Conservation (phyloP, 2,113 vertebrate species). For the Mandrillus leucophaeus region DNA sequence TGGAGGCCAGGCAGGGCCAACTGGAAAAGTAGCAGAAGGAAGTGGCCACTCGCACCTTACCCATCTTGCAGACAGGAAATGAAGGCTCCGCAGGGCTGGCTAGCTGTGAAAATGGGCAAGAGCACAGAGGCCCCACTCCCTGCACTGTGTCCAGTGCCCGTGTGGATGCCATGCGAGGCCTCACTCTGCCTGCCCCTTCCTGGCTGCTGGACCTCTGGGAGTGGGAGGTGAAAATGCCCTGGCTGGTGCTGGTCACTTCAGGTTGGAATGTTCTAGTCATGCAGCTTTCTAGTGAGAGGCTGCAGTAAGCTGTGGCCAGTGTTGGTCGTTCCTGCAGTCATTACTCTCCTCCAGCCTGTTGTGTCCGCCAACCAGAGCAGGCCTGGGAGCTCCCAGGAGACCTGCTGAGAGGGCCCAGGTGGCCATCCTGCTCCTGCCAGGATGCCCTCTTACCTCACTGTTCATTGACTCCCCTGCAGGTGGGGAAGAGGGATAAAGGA, state of each 20-base stretch:
- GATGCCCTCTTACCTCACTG: too few species aligned
- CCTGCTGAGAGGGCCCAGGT: neutral
- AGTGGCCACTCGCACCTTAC: neutral
- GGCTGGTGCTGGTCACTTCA: neutral
- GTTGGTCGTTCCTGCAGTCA: neutral
- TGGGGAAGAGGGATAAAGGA: too few species aligned
- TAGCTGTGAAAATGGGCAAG: neutral
- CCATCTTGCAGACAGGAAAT: neutral
- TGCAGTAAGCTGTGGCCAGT: rapidly evolving
- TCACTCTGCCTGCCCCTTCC: neutral
- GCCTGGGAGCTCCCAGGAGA: neutral
- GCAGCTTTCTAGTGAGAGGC: neutral
- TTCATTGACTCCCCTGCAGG: neutral
- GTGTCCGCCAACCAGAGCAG: neutral
- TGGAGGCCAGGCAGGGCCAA: neutral
- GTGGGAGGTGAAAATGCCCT: too few species aligned
- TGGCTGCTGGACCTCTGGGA: neutral
- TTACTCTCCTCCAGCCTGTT: neutral
- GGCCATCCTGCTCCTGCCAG: neutral
- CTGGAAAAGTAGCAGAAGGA: neutral
- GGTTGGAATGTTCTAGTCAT: too few species aligned
- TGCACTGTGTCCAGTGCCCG: neutral
- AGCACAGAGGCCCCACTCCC: neutral
- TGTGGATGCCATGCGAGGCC: rapidly evolving
- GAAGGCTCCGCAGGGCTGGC: neutral